Base-by-base conservation (phyloP, 2,797 vertebrate genomes). In the Eulemur rubriventer region DNA sequence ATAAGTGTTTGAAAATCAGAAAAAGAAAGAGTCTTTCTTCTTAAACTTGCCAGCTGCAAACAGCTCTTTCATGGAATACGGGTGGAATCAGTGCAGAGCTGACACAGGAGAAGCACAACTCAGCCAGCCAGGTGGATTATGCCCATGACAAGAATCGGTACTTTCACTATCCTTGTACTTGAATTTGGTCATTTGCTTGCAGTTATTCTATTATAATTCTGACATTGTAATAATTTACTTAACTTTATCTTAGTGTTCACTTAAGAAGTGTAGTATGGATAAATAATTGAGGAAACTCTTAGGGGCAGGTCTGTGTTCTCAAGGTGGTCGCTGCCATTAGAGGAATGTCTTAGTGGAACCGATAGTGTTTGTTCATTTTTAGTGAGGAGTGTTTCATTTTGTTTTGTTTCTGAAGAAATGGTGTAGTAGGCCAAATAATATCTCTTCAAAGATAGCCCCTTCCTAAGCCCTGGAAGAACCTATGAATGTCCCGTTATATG, bases 91-190 rank as follows among this genome's bases (percentile, higher is more conserved):
- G 11, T 13, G 35, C 1, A 33, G 41, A 41, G 22, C 22, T 46
- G 41, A 41, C 57, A 4, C 14, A 48, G 57, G 22, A 43, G 5
- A 30, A 72, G 13, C 0, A 10, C 4, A 20, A 28, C 11, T 35
- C 9, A 12, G 4, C 10, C 1, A 26, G n/a, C 48, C 30, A 4
- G 17, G 24, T 2, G 41, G 8, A 1, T 33, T 24, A 24, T 9
- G 11, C 33, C 17, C 33, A 24, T 13, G 22, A 26, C 16, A 8
- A 18, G 4, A 70, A 17, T 59, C 22, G 4, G 33, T 10, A 7
- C 16, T 41, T 57, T 57, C 28, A 14, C 22, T 59, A 14, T 18
- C 46, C 14, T 11, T 17, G 2, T 7, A 14, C 7, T 28, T 72
- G n/a, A 28, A 14, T 59, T 33, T 69, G 5, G 5, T n/a, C 63